Conservation (phyloP, 2,797 vertebrate genomes). For the Carduelis carduelis region DNA sequence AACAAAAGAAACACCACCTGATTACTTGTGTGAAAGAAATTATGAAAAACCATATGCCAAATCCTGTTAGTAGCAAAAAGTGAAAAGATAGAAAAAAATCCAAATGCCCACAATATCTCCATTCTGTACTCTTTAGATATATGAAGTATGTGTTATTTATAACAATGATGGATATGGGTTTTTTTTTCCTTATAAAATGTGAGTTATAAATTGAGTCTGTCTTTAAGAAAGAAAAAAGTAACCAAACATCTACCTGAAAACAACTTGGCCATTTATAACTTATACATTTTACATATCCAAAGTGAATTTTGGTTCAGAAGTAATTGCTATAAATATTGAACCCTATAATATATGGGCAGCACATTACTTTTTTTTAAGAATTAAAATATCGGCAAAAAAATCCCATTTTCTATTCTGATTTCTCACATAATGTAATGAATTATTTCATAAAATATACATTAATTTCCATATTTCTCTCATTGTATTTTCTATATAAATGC, state of each 20-base stretch:
- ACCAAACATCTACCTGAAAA: not conserved
- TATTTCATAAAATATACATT: not conserved
- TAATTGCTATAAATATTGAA: not conserved
- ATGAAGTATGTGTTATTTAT: not conserved
- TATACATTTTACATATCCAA: not conserved
- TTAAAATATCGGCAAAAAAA: not conserved
- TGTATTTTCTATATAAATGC: not conserved
- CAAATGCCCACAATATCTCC: not conserved
- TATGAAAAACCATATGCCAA: not conserved
- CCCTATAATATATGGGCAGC: not conserved
- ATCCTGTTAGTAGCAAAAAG: not conserved
- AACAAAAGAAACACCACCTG: slow-evolving; percentile 1
- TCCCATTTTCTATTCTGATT: not conserved
- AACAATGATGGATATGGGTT: rapidly evolving
- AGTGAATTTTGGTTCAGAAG: not conserved
- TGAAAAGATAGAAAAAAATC: not conserved
- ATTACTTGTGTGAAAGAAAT: not conserved
- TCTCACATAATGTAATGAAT: not conserved
- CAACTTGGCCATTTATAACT: not conserved
- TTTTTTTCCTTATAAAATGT: not conserved
- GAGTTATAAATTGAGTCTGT: not conserved
- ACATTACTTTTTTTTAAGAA: not conserved
- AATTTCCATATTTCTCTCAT: not conserved
- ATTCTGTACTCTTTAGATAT: not conserved
- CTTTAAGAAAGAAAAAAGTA: not conserved